Evolutionary conservation across 1,140 invertebrate genomes (phyloP).

Genomic region (Listronotus oregonensis): DNA sequence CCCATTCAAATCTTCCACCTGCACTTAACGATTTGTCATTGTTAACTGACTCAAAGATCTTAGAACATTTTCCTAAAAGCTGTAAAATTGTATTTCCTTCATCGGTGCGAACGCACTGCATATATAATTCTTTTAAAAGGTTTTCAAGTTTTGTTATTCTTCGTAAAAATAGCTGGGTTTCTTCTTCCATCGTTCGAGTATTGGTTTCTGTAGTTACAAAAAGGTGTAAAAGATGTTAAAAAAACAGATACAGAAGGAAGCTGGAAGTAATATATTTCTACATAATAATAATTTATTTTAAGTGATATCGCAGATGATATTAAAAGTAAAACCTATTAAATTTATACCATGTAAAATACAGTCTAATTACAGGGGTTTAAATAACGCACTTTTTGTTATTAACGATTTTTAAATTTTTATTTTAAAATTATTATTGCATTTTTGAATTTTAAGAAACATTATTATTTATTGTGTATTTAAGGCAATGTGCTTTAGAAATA

Average conservation of each 20-base stretch:
- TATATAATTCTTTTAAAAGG: conserved; percentile 52
- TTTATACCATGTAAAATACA: too few species aligned
- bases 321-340: too few species aligned
- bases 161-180: conserved; percentile 60
- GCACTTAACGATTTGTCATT: conserved; percentile 68
- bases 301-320: too few species aligned
- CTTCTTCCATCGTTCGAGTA: conserved; percentile 58
- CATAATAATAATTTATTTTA: neutral
- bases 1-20: conserved; percentile 95
- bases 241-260: conserved; percentile 12
- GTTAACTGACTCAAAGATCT: conserved; percentile 54
- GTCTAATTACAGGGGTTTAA: too few species aligned
- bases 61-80: conserved; percentile 32
- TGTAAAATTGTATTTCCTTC: conserved; percentile 15
- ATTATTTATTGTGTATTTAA: too few species aligned
- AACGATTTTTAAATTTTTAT: too few species aligned
- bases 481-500: too few species aligned
- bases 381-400: too few species aligned
- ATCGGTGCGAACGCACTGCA: conserved; percentile 18
- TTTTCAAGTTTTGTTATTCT: conserved; percentile 56
- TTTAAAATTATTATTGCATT: too few species aligned
- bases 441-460: too few species aligned
- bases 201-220: conserved; percentile 40
- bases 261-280: conserved; percentile 6
- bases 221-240: neutral